Base-by-base conservation (phyloP, 1,140 invertebrate species). In the Ridgeia piscesae region DNA sequence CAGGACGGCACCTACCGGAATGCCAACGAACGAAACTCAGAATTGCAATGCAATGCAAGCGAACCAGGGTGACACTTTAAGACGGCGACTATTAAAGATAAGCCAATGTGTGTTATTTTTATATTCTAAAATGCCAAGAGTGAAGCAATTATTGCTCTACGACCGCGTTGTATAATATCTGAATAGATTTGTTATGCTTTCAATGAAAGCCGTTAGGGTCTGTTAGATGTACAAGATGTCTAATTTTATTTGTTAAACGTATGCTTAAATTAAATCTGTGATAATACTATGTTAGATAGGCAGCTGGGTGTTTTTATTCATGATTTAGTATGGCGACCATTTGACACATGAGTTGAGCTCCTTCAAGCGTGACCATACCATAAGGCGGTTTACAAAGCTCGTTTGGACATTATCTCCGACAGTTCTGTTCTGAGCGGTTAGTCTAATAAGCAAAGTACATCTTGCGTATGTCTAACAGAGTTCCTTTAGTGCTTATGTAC, bases 71-170 rank as follows among this genome's bases (percentile, higher is more conserved):
- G 58, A 77, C n/a, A 77, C 14, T 21, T 77, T 77, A 4, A 77
- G 58, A 77, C 27, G 58, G 58, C 58, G 58, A 77, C 27, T 77
- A 77, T 77, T 77, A 77, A 9, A 31, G 58, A 77, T 4, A 77
- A 77, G 58, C 58, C 58, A 77, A 77, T 77, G 58, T 77, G 27
- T 77, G 58, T 77, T 77, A 77, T 77, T 77, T 77, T 17, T 77
- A 77, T 27, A 77, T 77, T 77, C 58, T 77, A 77, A 77, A 77
- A 77, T 77, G 58, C 58, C 58, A 77, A 77, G 58, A 77, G 58
- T 77, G 58, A 77, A 77, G 58, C 58, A 77, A 4, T 14, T 9
- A 21, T 77, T 77, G 58, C 58, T 77, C 58, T 77, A 77, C 58
- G 14, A 8, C 58, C 58, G 58, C 58, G 27, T 11, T 42, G 42